These are phyloP conservation scores for Enteromius viviparus DNA, from an alignment of 2,797 vertebrate species.

Conservation along the genomic window DNA sequence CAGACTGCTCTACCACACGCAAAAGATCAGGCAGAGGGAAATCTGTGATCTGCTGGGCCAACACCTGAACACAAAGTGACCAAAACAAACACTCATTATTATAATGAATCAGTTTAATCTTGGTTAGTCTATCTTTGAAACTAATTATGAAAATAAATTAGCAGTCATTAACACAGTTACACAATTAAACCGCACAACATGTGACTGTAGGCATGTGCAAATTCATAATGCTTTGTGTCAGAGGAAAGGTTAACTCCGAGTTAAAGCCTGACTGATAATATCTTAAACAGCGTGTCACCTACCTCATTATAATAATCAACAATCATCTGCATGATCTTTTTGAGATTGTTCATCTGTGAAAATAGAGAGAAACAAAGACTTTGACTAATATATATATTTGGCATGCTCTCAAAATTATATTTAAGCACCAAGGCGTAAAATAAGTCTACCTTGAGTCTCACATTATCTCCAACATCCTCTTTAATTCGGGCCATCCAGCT, in stretches of 20 bases:
- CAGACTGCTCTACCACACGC: constrained; percentile 83
- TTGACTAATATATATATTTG: not conserved
- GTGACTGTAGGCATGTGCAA: not conserved
- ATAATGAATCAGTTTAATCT: not conserved
- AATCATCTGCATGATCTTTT: constrained; percentile 97
- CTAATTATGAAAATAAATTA: not conserved
- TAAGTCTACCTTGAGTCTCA: constrained; percentile 91
- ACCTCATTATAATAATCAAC: constrained; percentile 97
- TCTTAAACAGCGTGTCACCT: constrained; percentile 52
- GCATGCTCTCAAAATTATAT: not conserved
- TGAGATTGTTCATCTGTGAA: constrained; percentile 94
- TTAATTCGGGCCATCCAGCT: constrained; percentile 92
- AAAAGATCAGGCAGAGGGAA: constrained; percentile 88
- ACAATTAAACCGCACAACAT: not conserved
- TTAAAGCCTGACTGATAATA: not conserved
- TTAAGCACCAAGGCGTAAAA: not conserved
- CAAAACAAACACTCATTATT: not conserved
- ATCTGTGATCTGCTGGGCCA: constrained; percentile 88
- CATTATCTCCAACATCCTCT: constrained; percentile 90
- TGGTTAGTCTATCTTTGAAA: not conserved
- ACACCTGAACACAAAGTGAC: constrained; percentile 78
- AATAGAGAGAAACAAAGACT: constrained; percentile 20
- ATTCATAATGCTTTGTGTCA: not conserved
- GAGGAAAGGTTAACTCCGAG: not conserved
- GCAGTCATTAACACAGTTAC: not conserved